A percentile compares a stretch with the other conserved stretches of the same genome.
Conservation (phyloP, 1,140 invertebrate species). For the Helicoverpa armigera region DNA sequence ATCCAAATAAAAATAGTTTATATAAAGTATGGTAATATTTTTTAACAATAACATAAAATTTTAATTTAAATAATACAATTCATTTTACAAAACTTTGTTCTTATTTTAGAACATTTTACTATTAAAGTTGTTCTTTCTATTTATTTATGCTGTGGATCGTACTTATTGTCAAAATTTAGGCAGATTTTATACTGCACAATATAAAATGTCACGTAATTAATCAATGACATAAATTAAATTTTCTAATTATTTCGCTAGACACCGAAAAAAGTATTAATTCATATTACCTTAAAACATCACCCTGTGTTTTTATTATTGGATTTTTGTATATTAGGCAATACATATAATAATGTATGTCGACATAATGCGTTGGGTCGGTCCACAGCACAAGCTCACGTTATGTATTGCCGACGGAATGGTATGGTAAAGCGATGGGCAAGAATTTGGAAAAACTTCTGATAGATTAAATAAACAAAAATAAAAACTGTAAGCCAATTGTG, state of each 20-base stretch:
- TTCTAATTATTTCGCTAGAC: too few relatives aligned
- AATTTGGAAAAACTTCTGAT: constrained; percentile 63
- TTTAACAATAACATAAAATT: not conserved
- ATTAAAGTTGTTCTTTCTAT: constrained; percentile 50
- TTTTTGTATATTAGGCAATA: too few relatives aligned
- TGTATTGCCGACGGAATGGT: constrained; percentile 61
- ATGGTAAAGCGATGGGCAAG: constrained; percentile 64
- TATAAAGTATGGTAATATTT: not conserved
- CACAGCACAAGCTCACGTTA: constrained; percentile 52
- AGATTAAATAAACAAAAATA: constrained; percentile 39
- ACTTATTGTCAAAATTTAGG: not conserved
- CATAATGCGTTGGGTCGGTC: not conserved
- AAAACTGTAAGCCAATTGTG: constrained; percentile 70
- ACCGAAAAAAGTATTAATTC: too few relatives aligned
- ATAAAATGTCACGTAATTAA: too few relatives aligned
- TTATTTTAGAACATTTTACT: constrained; percentile 7
- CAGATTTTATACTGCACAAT: too few relatives aligned
- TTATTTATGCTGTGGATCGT: constrained; percentile 30
- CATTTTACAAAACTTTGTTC: constrained; percentile 32
- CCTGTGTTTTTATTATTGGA: too few relatives aligned
- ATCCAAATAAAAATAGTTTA: not conserved
- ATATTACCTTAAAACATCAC: not conserved
- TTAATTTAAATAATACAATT: constrained; percentile 11
- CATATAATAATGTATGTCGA: too few relatives aligned
- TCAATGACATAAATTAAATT: too few relatives aligned